Conservation (phyloP, 2,797 vertebrate species). For the Sparidentex hasta region DNA sequence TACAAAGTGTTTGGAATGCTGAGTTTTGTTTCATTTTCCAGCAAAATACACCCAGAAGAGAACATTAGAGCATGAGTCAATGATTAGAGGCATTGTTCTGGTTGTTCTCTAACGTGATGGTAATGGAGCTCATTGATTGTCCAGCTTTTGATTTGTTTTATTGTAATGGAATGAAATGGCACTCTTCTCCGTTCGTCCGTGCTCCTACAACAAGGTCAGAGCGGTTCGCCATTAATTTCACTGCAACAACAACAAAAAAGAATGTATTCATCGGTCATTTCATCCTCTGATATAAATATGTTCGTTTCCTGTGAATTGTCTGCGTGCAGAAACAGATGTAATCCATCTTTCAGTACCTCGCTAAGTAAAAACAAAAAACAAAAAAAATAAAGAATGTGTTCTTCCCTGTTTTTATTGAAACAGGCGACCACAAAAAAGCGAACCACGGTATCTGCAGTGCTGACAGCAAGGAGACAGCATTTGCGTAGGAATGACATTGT, state of each 20-base stretch:
- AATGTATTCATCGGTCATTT: neutral
- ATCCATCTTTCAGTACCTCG: conserved; percentile 1
- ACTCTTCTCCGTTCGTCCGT: neutral
- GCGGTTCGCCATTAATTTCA: neutral
- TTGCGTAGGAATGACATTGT: conserved; percentile 38
- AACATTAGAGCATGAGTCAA: no score
- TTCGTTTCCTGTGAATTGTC: neutral
- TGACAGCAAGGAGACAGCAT: conserved; percentile 48
- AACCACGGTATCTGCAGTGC: conserved; percentile 9
- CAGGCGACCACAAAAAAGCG: conserved; percentile 32
- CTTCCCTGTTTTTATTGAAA: conserved; percentile 30
- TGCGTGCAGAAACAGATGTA: neutral
- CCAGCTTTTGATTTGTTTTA: neutral
- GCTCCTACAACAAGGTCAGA: neutral
- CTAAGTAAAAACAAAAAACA: neutral
- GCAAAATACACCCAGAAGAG: neutral
- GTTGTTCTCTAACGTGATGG: neutral
- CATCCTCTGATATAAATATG: neutral
- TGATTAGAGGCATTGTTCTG: neutral
- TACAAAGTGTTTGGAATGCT: neutral
- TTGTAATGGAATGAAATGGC: neutral
- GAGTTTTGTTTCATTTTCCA: neutral
- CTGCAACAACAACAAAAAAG: neutral
- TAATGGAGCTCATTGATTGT: neutral
- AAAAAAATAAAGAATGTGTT: conserved; percentile 13